phyloP scores from a whole-genome alignment of 2,888 invertebrate species.

The Miltochrista miniata region DNA sequence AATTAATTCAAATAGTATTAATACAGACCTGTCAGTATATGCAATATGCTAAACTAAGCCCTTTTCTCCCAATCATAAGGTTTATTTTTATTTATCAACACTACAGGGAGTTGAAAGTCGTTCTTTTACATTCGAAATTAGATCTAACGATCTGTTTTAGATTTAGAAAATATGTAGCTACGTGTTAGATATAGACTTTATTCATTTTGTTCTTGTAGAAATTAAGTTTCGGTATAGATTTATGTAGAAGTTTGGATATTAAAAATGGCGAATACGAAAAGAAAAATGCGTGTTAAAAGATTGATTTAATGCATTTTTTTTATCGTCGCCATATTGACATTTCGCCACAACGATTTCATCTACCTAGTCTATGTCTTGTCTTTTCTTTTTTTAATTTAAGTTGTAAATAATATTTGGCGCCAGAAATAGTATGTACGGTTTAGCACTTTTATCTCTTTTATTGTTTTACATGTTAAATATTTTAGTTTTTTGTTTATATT shows the following conservation, averaged over 20 bases:
- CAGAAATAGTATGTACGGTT: constrained; percentile 41
- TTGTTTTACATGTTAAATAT: constrained; percentile 13
- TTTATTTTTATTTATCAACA: too few species aligned
- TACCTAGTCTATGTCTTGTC: constrained; percentile 67
- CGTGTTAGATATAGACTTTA: constrained; percentile 18
- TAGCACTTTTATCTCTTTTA: constrained; percentile 39
- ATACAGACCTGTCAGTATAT: too few species aligned
- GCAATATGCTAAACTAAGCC: too few species aligned
- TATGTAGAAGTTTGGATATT: neutral
- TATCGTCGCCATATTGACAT: constrained; percentile 49
- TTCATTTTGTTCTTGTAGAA: constrained; percentile 8
- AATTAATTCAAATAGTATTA: too few species aligned
- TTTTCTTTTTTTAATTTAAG: constrained; percentile 41
- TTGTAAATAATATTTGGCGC: constrained; percentile 64
- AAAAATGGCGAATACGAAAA: neutral
- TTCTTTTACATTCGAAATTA: constrained; percentile 16
- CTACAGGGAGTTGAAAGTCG: constrained; percentile 18
- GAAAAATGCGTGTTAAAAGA: neutral
- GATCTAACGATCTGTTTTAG: constrained; percentile 15
- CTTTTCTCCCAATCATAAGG: too few species aligned
- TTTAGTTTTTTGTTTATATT: constrained; percentile 38
- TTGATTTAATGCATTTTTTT: constrained; percentile 11
- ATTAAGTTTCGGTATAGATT: constrained; percentile 2
- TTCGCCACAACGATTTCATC: constrained; percentile 61
- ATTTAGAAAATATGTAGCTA: constrained; percentile 25